phyloP scores from a whole-genome alignment of 1,140 invertebrate genomes.

The Rhyzopertha dominica region DNA sequence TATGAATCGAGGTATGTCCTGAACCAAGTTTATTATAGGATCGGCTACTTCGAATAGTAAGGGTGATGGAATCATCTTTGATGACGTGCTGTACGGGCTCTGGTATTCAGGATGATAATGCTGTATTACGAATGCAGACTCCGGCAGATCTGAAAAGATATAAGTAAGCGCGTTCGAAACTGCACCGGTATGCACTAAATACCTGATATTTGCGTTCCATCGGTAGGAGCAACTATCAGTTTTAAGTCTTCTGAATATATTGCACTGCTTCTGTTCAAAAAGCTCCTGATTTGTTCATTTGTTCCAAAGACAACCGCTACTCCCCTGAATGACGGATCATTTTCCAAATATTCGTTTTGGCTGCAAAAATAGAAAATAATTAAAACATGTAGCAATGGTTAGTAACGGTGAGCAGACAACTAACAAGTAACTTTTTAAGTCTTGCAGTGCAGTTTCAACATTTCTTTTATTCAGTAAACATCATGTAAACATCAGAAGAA shows the following conservation, averaged over 20 bases:
- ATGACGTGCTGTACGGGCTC: slow-evolving; percentile 7
- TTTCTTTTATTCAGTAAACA: too few relatives aligned
- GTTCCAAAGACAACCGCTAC: neutral
- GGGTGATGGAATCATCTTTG: slow-evolving; percentile 28
- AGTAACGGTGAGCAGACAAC: too few relatives aligned
- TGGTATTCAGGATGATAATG: slow-evolving; percentile 11
- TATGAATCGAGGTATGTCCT: slow-evolving; percentile 21
- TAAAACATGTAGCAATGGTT: too few relatives aligned
- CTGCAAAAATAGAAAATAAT: too few relatives aligned
- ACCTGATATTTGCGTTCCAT: slow-evolving; percentile 30
- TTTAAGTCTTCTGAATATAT: neutral
- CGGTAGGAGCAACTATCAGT: slow-evolving; percentile 30
- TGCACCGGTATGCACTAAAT: slow-evolving; percentile 3
- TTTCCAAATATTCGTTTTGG: too few relatives aligned
- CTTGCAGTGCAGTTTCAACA: too few relatives aligned
- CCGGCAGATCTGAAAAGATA: slow-evolving; percentile 30
- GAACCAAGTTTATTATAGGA: slow-evolving; percentile 25
- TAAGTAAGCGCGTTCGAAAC: slow-evolving; percentile 6
- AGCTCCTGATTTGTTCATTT: neutral
- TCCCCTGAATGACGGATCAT: neutral
- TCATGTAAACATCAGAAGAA: too few relatives aligned
- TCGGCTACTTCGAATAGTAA: slow-evolving; percentile 34
- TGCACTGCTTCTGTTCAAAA: slow-evolving; percentile 3
- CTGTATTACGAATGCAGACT: slow-evolving; percentile 30
- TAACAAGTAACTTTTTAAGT: too few relatives aligned